Base-by-base conservation (phyloP, 2,888 invertebrate species). In the Lasioglossum zephyrum region DNA sequence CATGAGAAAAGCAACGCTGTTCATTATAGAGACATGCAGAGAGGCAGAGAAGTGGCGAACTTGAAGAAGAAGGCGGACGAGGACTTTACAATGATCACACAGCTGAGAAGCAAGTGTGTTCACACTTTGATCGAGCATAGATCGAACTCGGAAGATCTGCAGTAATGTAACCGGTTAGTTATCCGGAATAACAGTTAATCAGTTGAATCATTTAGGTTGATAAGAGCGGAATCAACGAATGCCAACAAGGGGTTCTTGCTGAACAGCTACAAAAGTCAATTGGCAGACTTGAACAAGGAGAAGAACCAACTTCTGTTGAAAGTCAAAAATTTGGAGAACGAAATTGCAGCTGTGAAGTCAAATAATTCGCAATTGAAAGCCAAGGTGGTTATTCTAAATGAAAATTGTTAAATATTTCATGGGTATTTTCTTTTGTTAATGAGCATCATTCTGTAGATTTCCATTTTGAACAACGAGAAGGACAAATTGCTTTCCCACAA, bases 61-160 rank as follows among this genome's bases (percentile, higher is more conserved):
- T 75, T 92, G 49, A 93, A 92, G 79, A 93, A 92, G 73, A 92
- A 92, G 53, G 73, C 84, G 3, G 92, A 93, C n/a, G 92, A 92
- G 72, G 90, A 92, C 79, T 75, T 85, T 8, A 47, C 86, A 2
- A 90, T 86, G 0, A 92, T 92, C 11, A 39, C 82, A 9, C 89
- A 91, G 26, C 88, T 93, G 39, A 89, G 89, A 47, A 88, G 88
- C 80, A 92, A 91, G 92, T 92, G 73, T 53, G 53, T 53, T 53
- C 22, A 3, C 22, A 53, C 53, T 22, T 53, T 2, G 18, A 49
- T 49, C 49, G 49, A 49, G 6, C 49, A 6, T 49, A 49, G 49
- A 49, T 47, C 47, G 4, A 47, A 47, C 13, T 3, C 16, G 47
- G 44, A 11, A 44, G 44, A 44, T 44, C 44, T 44, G 44, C 13